phyloP scores from a whole-genome alignment of 2,113 vertebrate genomes.

The Prolemur simus region DNA sequence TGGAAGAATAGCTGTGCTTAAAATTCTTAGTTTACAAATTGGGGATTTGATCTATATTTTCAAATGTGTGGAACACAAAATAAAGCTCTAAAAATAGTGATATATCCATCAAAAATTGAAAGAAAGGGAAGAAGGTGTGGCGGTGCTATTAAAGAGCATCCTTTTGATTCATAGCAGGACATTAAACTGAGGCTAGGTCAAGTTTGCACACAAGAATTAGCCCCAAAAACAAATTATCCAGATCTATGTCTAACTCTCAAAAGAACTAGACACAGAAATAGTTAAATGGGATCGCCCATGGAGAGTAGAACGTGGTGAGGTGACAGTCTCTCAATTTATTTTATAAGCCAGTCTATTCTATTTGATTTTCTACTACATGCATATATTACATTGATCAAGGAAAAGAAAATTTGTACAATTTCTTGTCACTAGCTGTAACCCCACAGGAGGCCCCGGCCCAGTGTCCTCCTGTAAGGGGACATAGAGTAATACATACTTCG shows the following conservation, averaged over 20 bases:
- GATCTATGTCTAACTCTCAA: background rate
- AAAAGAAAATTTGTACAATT: background rate
- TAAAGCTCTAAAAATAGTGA: background rate
- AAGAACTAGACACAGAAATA: background rate
- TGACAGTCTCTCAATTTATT: background rate
- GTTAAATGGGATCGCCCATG: background rate
- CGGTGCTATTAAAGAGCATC: background rate
- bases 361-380: slow-evolving; percentile 29
- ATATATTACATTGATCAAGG: slow-evolving; percentile 32
- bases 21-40: slow-evolving; percentile 15
- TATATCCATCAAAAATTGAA: background rate
- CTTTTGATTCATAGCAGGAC: background rate
- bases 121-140: background rate
- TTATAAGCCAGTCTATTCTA: slow-evolving; percentile 1
- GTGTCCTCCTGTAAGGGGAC: background rate
- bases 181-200: background rate
- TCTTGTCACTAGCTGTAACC: background rate
- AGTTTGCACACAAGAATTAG: background rate
- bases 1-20: background rate
- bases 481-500: background rate
- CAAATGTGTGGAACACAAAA: background rate
- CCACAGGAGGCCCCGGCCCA: background rate
- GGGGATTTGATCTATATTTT: background rate
- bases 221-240: background rate
- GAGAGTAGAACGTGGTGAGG: background rate